phyloP scores from a whole-genome alignment of 2,113 vertebrate species.

The Charadrius vociferus region DNA sequence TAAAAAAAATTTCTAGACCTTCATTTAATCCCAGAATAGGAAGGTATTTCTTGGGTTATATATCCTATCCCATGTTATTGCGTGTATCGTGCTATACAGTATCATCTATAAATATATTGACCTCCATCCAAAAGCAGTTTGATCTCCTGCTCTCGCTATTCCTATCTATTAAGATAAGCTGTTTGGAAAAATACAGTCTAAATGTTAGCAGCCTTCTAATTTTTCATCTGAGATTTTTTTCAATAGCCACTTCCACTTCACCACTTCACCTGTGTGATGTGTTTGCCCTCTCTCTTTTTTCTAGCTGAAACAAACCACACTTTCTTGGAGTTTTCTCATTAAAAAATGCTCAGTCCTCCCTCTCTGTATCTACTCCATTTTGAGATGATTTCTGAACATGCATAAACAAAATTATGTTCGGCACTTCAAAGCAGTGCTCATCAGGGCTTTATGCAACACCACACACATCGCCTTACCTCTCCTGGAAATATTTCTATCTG shows the following conservation, averaged over 20 bases:
- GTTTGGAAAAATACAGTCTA: background rate
- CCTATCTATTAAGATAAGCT: background rate
- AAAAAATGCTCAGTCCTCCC: background rate
- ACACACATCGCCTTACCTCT: fast-evolving
- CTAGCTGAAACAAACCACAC: background rate
- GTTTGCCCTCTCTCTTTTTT: background rate
- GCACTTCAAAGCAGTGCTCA: background rate
- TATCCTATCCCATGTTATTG: background rate
- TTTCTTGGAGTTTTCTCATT: background rate
- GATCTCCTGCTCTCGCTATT: background rate
- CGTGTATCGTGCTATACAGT: background rate
- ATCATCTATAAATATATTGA: background rate
- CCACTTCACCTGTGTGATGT: background rate
- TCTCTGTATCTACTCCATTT: background rate
- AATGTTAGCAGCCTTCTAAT: background rate
- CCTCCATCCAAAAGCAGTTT: background rate
- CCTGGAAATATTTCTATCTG: background rate
- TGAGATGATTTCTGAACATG: background rate
- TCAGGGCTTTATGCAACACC: background rate
- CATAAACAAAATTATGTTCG: background rate
- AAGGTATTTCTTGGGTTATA: background rate
- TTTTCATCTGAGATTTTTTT: background rate
- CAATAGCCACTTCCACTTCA: background rate
- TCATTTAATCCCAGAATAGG: background rate
- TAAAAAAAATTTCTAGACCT: background rate